These are phyloP conservation scores for Rotaria socialis DNA, from an alignment of 2,888 invertebrate species.

Conservation along the genomic window DNA sequence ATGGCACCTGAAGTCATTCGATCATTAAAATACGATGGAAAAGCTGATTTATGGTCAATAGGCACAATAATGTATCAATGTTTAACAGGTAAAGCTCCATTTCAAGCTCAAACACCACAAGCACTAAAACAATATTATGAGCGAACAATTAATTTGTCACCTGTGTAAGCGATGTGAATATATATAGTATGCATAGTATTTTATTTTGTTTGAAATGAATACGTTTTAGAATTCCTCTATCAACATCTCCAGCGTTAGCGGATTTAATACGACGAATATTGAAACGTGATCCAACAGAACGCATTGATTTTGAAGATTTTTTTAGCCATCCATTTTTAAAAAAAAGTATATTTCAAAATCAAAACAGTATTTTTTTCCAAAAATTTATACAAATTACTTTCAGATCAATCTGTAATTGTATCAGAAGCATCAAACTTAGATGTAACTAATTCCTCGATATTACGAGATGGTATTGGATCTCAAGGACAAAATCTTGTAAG, in stretches of 20 bases:
- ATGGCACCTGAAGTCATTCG: conserved; percentile 97
- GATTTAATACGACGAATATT: conserved; percentile 42
- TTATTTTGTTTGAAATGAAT: neutral
- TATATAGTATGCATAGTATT: neutral
- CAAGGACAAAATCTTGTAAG: neutral
- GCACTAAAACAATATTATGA: conserved; percentile 94
- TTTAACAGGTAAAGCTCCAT: conserved; percentile 94
- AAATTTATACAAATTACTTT: neutral
- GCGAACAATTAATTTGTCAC: conserved; percentile 68
- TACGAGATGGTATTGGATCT: neutral
- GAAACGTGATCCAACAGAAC: conserved; percentile 41
- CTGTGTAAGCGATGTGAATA: conserved; percentile 53
- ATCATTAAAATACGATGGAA: conserved; percentile 95
- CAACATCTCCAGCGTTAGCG: conserved; percentile 41
- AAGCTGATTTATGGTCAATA: conserved; percentile 97
- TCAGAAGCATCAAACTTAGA: neutral
- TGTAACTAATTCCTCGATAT: neutral
- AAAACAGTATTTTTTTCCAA: neutral
- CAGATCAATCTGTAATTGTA: neutral
- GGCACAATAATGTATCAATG: conserved; percentile 98
- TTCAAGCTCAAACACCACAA: conserved; percentile 93
- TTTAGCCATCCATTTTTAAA: conserved; percentile 39
- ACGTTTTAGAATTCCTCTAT: conserved; percentile 38
- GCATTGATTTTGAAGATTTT: conserved; percentile 45
- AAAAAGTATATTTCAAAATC: neutral